Conservation (phyloP, 1,140 invertebrate species). For the Sycobia sp. region DNA sequence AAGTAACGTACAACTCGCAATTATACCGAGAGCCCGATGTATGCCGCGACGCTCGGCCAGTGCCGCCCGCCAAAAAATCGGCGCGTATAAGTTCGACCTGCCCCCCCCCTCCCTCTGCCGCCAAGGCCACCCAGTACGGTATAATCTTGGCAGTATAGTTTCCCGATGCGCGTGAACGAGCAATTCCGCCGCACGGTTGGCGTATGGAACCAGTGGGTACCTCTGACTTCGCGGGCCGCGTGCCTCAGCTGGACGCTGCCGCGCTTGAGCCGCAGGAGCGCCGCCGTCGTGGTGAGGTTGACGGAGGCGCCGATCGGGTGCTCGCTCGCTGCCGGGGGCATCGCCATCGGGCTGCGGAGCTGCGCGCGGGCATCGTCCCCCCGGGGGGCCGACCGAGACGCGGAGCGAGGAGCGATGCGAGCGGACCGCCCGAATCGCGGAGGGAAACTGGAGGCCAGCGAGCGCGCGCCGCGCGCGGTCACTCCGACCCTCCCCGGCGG, state of each 20-base stretch:
- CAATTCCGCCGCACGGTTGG: too few relatives aligned
- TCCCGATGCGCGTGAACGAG: too few relatives aligned
- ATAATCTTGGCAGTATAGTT: too few relatives aligned
- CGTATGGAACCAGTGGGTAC: too few relatives aligned
- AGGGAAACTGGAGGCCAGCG: conserved; percentile 40
- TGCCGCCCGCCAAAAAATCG: too few relatives aligned
- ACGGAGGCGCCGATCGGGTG: conserved; percentile 29
- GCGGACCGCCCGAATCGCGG: background rate
- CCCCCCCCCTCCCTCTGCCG: too few relatives aligned
- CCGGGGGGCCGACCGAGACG: background rate
- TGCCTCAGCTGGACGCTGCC: conserved; percentile 64
- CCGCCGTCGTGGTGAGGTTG: conserved; percentile 49
- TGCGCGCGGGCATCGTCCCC: conserved; percentile 27
- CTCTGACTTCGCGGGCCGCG: conserved; percentile 65
- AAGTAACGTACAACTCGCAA: too few relatives aligned
- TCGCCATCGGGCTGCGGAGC: conserved; percentile 22
- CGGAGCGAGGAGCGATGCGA: background rate
- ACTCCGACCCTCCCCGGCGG: conserved; percentile 28
- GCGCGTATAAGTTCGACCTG: too few relatives aligned
- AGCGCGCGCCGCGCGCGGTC: conserved; percentile 37
- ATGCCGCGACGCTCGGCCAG: too few relatives aligned
- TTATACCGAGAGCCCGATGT: too few relatives aligned
- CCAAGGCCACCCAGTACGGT: too few relatives aligned
- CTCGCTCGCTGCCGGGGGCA: conserved; percentile 26
- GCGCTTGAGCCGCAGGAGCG: conserved; percentile 61